Evolutionary conservation across 2,113 vertebrate species (phyloP).

Genomic region (Myanophis thanlyinensis): DNA sequence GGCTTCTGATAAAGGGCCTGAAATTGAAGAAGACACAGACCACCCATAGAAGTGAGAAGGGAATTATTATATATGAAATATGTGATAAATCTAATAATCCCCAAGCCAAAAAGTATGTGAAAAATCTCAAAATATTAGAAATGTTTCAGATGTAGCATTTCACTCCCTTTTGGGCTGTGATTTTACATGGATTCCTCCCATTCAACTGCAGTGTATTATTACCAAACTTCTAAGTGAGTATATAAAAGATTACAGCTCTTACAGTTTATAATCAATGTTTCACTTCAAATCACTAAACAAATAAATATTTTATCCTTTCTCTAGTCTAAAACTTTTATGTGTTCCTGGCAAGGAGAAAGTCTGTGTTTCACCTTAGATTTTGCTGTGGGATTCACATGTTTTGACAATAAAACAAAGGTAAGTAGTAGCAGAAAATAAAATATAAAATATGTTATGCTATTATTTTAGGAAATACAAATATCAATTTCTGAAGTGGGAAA

Average conservation of each 20-base stretch:
- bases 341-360: conserved; percentile 84
- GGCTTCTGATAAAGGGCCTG: too few species aligned
- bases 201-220: not conserved
- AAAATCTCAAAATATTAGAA: not conserved
- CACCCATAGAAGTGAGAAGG: too few species aligned
- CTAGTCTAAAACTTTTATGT: conserved; percentile 88
- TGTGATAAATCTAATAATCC: not conserved
- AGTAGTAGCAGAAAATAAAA: conserved; percentile 29
- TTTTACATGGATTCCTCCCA: not conserved
- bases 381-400: conserved; percentile 86
- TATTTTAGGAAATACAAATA: not conserved
- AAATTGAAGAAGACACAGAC: too few species aligned
- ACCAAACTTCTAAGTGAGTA: not conserved
- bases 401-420: conserved; percentile 85
- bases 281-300: not conserved
- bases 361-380: conserved; percentile 88
- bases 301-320: conserved; percentile 35
- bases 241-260: not conserved
- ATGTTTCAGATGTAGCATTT: not conserved
- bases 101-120: not conserved
- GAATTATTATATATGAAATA: not conserved
- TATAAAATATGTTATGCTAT: not conserved
- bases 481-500: not conserved
- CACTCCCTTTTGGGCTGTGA: not conserved
- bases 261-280: not conserved